These are phyloP conservation scores for Ophioderma brevispina DNA, from an alignment of 35 echinoderm and acorn worm species.

Conservation along the genomic window DNA sequence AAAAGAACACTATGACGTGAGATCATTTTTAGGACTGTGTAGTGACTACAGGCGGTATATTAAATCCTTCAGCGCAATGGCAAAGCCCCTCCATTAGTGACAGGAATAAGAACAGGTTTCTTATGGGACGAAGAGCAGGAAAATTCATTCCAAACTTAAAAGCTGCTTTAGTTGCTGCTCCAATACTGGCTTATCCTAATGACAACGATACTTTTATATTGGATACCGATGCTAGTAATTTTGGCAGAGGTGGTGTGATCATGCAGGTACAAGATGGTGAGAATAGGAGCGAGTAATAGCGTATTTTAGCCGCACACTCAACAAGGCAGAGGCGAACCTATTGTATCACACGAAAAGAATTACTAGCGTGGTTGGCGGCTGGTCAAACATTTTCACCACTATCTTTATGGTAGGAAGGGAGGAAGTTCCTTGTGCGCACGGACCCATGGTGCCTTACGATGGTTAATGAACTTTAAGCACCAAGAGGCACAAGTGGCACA, in stretches of 20 bases:
- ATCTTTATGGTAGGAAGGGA: constrained; percentile 37
- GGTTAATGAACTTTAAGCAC: constrained; percentile 41
- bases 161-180: constrained; percentile 5
- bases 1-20: background rate
- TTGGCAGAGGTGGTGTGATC: constrained; percentile 38
- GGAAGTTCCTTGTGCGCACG: constrained; percentile 38
- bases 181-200: constrained; percentile 20
- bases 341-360: constrained; percentile 34
- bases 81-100: constrained; percentile 26
- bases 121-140: constrained; percentile 17
- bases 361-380: constrained; percentile 30
- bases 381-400: constrained; percentile 55
- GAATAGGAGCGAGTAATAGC: constrained; percentile 43
- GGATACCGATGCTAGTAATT: constrained; percentile 54
- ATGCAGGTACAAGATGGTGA: constrained; percentile 45
- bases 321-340: constrained; percentile 30
- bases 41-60: constrained; percentile 53
- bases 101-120: constrained; percentile 13
- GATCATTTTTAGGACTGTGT: constrained; percentile 48
- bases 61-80: constrained; percentile 32
- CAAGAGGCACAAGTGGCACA: background rate
- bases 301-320: constrained; percentile 26
- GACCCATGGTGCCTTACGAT: constrained; percentile 46
- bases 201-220: constrained; percentile 17
- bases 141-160: constrained; percentile 27